Evolutionary conservation across 64 coral and sea anemone species (phyloP), one percentile per base, ranked within the genome.

Genomic region (Stichodactyla mertensii): DNA sequence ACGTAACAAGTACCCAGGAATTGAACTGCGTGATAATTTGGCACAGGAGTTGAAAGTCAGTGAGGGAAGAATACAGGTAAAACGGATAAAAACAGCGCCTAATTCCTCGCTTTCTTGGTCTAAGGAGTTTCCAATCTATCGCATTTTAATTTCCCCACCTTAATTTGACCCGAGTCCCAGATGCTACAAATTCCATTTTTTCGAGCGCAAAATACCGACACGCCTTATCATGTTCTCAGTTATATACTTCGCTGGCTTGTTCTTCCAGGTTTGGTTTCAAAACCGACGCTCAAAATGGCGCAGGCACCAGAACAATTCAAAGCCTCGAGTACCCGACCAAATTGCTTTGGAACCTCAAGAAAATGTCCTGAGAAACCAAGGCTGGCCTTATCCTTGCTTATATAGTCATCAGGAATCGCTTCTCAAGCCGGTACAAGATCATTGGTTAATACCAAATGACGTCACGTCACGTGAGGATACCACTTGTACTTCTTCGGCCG

Each of bases 261-360:
- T 61, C 55, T 66, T 31, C 23, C 36, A 94, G 93, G 93, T 91
- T 54, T 94, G 93, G 93, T 94, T 94, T 57, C 93, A 91, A 55
- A 94, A 94, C 52, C 89, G 86, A 28, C 64, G 89, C 7, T 84
- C 93, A 66, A 88, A 85, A 82, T 91, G 89, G 89, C 86, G 89
- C 64, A 95, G 80, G 52, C 82, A 51, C 1, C 69, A 94, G 52
- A 86, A 90, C 1, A 95, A 88, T 8, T 67, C 20, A 19, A 85
- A 58, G n/a, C 53, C 53, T 0, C 83, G 14, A 36, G 28, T 85
- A 22, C 7, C 1, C 22, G 18, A 82, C 52, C 18, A 20, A 54
- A 26, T 55, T 16, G 15, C 55, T 26, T 26, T 36, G n/a, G 28
- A 52, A 52, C 6, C 54, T 9, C 10, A 52, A 15, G 20, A 55